phyloP scores from a whole-genome alignment of 2,888 invertebrate genomes.

The Oeneis ivallda region DNA sequence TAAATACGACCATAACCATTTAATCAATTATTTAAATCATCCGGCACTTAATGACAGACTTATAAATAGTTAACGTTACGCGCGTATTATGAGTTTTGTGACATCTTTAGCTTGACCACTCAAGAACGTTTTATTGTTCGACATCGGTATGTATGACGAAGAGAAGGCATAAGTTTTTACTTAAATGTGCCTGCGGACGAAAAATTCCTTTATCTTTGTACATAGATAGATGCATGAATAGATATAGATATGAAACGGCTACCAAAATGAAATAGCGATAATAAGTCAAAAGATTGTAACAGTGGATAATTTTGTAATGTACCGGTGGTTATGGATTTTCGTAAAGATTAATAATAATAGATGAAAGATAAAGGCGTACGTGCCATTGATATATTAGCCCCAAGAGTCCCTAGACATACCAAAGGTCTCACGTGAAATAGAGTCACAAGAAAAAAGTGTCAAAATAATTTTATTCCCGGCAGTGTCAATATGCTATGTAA shows the following conservation, averaged over 20 bases:
- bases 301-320: conserved; percentile 20
- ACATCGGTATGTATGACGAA: too few species aligned
- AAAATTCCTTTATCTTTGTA: neutral
- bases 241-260: conserved; percentile 55
- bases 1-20: too few species aligned
- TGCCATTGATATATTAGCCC: conserved; percentile 1
- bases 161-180: neutral
- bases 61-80: too few species aligned
- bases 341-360: conserved; percentile 30
- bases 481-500: too few species aligned
- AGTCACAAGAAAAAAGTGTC: too few species aligned
- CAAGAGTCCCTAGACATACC: neutral
- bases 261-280: conserved; percentile 60
- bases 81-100: too few species aligned
- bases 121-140: too few species aligned
- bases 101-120: too few species aligned
- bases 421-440: too few species aligned
- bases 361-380: conserved; percentile 17
- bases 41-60: too few species aligned
- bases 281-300: conserved; percentile 56
- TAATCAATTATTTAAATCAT: too few species aligned
- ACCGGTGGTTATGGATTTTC: conserved; percentile 28
- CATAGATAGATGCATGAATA: conserved; percentile 8
- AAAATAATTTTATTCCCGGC: too few species aligned
- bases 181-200: neutral